Percentiles rank a stretch among this genome's conserved stretches.
Conservation (phyloP, 2,797 vertebrate genomes). For the Petrocephalus schoutedeni region DNA sequence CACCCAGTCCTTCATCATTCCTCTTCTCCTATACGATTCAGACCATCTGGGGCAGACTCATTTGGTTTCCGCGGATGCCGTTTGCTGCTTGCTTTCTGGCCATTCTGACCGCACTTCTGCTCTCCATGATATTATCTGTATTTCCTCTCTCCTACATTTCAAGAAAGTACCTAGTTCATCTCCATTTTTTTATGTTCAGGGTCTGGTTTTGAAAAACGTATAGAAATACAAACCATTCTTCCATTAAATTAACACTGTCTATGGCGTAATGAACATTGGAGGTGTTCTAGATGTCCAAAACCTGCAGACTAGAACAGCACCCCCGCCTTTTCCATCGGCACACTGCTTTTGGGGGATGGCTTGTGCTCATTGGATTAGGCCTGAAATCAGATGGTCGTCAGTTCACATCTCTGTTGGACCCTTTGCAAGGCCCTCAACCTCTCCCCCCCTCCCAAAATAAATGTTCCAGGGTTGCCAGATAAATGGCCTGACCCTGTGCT, state of each 20-base stretch:
- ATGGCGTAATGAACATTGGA: background rate
- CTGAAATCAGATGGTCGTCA: background rate
- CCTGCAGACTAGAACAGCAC: background rate
- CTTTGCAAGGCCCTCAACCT: background rate
- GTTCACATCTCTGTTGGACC: background rate
- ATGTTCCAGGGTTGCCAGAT: background rate
- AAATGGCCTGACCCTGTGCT: background rate
- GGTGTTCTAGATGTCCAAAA: background rate
- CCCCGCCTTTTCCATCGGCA: too few relatives aligned
- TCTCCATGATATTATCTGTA: background rate
- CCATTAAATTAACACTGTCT: background rate
- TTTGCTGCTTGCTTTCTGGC: background rate
- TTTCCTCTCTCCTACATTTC: background rate
- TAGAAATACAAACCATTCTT: background rate
- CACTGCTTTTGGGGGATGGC: background rate
- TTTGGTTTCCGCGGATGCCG: background rate
- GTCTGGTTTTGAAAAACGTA: background rate
- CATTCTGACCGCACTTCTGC: background rate
- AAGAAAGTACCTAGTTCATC: background rate
- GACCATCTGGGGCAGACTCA: conserved; percentile 11
- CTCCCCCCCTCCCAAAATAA: background rate
- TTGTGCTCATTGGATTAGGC: background rate
- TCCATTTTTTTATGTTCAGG: background rate
- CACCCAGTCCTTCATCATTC: background rate
- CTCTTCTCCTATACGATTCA: background rate